Conservation (phyloP, 2,888 invertebrate genomes). For the Thysanoteuthis rhombus region DNA sequence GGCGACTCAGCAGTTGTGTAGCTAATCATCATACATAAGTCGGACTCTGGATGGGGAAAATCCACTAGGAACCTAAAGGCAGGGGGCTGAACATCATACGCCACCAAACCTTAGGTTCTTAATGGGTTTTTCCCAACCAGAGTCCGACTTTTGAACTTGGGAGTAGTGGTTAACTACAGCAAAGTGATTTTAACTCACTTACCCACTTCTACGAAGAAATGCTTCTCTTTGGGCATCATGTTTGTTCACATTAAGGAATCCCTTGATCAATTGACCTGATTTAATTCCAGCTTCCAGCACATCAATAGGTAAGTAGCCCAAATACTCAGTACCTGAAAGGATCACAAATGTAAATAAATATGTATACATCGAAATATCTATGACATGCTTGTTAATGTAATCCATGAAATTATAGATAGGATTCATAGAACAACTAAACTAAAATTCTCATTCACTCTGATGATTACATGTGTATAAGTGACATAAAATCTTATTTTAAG, state of each 20-base stretch:
- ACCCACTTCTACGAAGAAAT: slow-evolving; percentile 58
- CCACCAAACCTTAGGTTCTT: neutral
- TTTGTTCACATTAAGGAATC: slow-evolving; percentile 64
- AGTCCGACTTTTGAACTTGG: neutral
- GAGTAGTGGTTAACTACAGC: neutral
- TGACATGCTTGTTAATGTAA: too few relatives aligned
- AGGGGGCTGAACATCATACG: too few relatives aligned
- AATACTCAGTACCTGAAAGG: slow-evolving; percentile 49
- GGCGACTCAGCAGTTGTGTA: neutral
- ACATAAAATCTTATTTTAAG: too few relatives aligned
- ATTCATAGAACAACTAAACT: too few relatives aligned
- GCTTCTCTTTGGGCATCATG: slow-evolving; percentile 62
- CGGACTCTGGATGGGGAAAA: too few relatives aligned
- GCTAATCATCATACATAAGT: too few relatives aligned
- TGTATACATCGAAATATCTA: neutral
- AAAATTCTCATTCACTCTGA: too few relatives aligned
- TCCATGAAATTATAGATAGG: too few relatives aligned
- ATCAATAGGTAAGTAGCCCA: slow-evolving; percentile 58
- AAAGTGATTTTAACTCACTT: slow-evolving; percentile 15
- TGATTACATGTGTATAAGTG: too few relatives aligned
- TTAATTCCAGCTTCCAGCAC: slow-evolving; percentile 59
- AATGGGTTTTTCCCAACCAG: neutral
- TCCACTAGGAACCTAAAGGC: too few relatives aligned
- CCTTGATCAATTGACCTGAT: slow-evolving; percentile 55
- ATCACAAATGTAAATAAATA: neutral